Base-by-base conservation (phyloP, 2,797 vertebrate species). In the Orientallactaga sibirica region DNA sequence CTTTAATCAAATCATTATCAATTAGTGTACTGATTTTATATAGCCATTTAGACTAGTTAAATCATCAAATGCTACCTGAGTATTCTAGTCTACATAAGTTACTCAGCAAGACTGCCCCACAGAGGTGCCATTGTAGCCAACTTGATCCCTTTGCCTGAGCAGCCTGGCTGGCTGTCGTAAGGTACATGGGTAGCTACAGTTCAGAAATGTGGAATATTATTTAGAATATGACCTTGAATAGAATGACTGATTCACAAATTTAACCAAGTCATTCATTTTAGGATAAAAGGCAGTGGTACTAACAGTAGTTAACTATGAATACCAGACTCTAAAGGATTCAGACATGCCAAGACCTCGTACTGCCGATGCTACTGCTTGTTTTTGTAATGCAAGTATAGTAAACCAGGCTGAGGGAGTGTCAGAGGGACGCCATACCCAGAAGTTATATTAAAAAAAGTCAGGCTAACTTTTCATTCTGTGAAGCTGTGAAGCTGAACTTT, bases 191-290 rank as follows among this genome's bases (percentile, higher is more conserved):
- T 20, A 41, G 25, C 70, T 80, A 84, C 48, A 19, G 18, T 71
- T 58, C 4, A 58, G 76, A 96, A 68, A 77, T 15, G 25, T 70
- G 19, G 33, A 43, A 8, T 19, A 12, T 62, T 64, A 58, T 58
- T 84, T 81, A 25, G 15, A 82, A 67, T 79, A 24, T 16, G 91
- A 78, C 33, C 89, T 77, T 68, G 73, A 78, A 37, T 5, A 74
- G 33, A 87, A 81, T 2, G 48, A 0, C 58, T 16, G 27, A 76
- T 70, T 67, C 58, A 20, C 73, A 68, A 6, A 78, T n/a, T 70
- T 86, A 43, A 67, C 25, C 15, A 66, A 73, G 61, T 77, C 66
- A 52, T 96, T 96, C 66, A 80, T 73, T 78, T 92, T 76, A 19
- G 2, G 92, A n/a, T 58, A 74, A 43, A 78, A 89, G 37, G 67